Evolutionary conservation across 2,113 vertebrate species (phyloP), one percentile per base, ranked within the genome.

Genomic region (Tupaia tana): DNA sequence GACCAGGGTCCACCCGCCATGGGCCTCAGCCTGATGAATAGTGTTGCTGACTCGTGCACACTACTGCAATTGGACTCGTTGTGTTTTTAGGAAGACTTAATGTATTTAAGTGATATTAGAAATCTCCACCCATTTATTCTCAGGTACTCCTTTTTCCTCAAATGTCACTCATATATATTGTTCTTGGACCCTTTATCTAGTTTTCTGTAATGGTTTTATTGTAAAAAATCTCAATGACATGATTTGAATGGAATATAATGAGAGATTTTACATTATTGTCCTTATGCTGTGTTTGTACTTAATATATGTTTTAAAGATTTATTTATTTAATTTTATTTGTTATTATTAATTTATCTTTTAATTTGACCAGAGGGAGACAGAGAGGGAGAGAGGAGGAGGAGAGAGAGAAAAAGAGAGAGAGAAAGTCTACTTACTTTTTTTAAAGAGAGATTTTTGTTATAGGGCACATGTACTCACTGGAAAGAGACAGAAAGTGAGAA

Each of bases 1-100:
- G 3, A 43, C 43, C 43, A 43, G 43, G 43, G 43, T 43, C 43
- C 43, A 43, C 43, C 43, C 6, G 43, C 43, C 43, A 43, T 43
- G 43, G 43, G 43, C 43, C 43, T 43, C 43, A 43, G 43, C 43
- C 3, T 43, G 43, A 3, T 43, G 43, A 43, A 43, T 43, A 43
- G 43, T 43, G 43, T 43, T 43, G 43, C 6, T 43, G 43, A 43
- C 43, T 43, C 43, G 43, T 43, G 43, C 43, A 43, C 43, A 43
- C 43, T 43, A 43, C 43, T 43, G 43, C 43, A 43, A 43, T 43
- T 43, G 43, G 43, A 43, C 43, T 43, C 43, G 22, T n/a, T 82
- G 22, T 83, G 34, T 69, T n/a, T 63, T 89, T 94, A 92, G 67
- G 88, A 88, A 54, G 74, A 1, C 18, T 85, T 94, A 25, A n/a